phyloP scores from a whole-genome alignment of 37 sponge, comb jelly and placozoan species.

The Theonella swinhoei region DNA sequence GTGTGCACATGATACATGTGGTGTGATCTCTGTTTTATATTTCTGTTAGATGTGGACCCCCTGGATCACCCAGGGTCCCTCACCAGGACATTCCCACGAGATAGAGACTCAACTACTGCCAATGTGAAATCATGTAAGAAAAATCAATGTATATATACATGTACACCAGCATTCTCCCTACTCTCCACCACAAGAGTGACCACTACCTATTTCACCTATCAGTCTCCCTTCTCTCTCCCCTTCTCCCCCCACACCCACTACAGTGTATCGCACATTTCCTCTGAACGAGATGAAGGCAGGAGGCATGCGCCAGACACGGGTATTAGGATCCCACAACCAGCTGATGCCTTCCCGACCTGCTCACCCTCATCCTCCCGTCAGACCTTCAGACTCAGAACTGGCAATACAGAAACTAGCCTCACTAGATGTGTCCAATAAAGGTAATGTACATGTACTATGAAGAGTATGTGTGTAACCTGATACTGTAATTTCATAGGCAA shows the following conservation, averaged over 20 bases:
- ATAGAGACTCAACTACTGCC: slow-evolving; percentile 1
- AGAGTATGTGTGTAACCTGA: too few relatives aligned
- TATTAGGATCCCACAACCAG: neutral
- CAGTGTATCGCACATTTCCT: slow-evolving; percentile 75
- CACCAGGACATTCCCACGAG: slow-evolving; percentile 36
- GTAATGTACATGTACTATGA: neutral
- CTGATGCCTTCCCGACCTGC: neutral
- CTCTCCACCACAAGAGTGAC: too few relatives aligned
- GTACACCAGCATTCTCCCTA: too few relatives aligned
- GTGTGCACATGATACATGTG: too few relatives aligned
- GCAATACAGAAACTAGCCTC: slow-evolving; percentile 70
- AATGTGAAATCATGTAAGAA: slow-evolving; percentile 41
- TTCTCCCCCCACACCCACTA: neutral
- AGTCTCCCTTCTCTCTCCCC: neutral
- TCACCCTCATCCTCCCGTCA: slow-evolving; percentile 1
- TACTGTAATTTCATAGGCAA: too few relatives aligned
- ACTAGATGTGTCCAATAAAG: slow-evolving; percentile 62
- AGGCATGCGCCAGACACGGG: neutral
- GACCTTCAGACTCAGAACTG: slow-evolving; percentile 56
- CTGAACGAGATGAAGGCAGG: slow-evolving; percentile 42
- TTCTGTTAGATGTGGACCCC: slow-evolving; percentile 1
- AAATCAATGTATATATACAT: too few relatives aligned
- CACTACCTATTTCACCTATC: neutral
- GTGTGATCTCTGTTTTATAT: too few relatives aligned
- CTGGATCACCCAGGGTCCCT: slow-evolving; percentile 13